Evolutionary conservation across 2,797 vertebrate species (phyloP).

Genomic region (Phylloscopus collybita): DNA sequence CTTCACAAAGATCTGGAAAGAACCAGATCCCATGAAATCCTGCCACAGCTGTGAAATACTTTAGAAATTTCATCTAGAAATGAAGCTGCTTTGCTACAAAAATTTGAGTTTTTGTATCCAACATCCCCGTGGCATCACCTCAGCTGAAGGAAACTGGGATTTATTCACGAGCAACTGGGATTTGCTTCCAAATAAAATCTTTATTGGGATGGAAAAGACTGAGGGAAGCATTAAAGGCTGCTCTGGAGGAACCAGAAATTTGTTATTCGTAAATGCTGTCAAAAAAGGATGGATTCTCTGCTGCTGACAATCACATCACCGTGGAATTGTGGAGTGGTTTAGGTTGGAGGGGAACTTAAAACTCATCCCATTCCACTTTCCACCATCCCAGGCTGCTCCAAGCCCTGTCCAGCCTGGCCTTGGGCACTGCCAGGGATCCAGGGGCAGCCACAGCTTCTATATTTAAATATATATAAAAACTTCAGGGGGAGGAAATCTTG

Average conservation of each 20-base stretch:
- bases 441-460: no score
- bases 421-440: no score
- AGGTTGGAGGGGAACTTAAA: not conserved
- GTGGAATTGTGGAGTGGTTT: not conserved
- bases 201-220: not conserved
- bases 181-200: no score
- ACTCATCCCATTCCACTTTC: not conserved
- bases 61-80: no score
- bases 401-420: no score
- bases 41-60: no score
- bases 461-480: not conserved
- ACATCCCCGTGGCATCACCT: fast-evolving
- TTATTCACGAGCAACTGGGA: fast-evolving
- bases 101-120: not conserved
- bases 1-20: not conserved
- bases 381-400: not conserved
- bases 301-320: not conserved
- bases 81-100: no score
- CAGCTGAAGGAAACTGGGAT: not conserved
- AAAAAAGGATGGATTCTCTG: not conserved
- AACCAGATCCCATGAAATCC: no score
- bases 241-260: not conserved
- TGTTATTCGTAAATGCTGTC: fast-evolving
- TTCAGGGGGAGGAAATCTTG: not conserved
- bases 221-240: not conserved